phyloP scores from a whole-genome alignment of 37 sponge, comb jelly and placozoan genomes.

The Spongilla lacustris region DNA sequence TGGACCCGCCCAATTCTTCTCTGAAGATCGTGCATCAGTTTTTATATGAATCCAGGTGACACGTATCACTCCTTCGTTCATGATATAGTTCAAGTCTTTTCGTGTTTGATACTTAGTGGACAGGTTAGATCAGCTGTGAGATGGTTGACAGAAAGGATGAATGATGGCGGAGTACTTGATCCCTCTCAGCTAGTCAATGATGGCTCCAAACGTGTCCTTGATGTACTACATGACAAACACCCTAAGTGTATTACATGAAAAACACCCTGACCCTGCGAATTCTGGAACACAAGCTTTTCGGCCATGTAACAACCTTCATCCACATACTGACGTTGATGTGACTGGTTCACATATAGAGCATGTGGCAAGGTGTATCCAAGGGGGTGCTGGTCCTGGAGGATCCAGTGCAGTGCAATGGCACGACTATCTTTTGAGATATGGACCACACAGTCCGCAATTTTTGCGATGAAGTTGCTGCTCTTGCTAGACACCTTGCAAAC shows the following conservation, averaged over 20 bases:
- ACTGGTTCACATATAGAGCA: constrained; percentile 5
- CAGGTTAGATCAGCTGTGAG: constrained; percentile 2
- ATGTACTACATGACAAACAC: too few species aligned
- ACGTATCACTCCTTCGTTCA: too few species aligned
- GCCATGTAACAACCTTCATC: background rate
- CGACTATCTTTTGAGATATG: background rate
- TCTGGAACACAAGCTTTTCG: background rate
- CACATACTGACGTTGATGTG: background rate
- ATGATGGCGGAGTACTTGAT: background rate
- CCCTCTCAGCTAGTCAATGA: background rate
- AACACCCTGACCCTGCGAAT: constrained; percentile 1
- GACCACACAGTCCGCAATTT: background rate
- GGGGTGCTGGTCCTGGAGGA: constrained; percentile 22
- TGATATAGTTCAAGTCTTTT: too few species aligned
- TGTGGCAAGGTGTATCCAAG: constrained; percentile 7
- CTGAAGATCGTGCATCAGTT: too few species aligned
- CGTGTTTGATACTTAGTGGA: background rate
- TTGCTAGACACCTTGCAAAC: background rate
- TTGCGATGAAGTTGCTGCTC: background rate
- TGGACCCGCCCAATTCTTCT: too few species aligned
- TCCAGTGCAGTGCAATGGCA: background rate
- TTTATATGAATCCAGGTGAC: too few species aligned
- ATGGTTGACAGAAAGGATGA: background rate
- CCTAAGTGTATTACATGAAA: too few species aligned
- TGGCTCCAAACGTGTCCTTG: too few species aligned